phyloP scores from a whole-genome alignment of 92 coral and sea anemone genomes.

The Porites lobata region DNA sequence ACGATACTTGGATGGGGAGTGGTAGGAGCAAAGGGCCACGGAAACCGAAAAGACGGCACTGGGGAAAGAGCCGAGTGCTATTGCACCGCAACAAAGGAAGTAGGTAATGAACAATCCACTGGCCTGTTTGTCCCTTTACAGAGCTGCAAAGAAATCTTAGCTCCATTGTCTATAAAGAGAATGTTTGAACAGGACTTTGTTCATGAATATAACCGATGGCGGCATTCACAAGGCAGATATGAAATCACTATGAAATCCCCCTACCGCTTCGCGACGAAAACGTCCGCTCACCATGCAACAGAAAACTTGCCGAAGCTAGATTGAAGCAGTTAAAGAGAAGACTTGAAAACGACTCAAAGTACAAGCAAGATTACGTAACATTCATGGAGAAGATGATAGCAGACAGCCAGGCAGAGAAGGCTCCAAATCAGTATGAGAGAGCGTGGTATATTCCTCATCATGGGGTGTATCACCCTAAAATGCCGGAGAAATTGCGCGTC shows the following conservation, averaged over 20 bases:
- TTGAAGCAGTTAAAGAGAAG: slow-evolving; percentile 42
- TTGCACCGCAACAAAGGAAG: slow-evolving; percentile 16
- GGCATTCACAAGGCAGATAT: slow-evolving; percentile 57
- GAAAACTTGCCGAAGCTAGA: slow-evolving; percentile 34
- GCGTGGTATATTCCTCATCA: slow-evolving; percentile 75
- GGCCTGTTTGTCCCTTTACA: slow-evolving; percentile 1
- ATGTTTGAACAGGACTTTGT: slow-evolving; percentile 40
- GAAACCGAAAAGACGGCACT: neutral
- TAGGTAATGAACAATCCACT: neutral
- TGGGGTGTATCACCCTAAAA: slow-evolving; percentile 63
- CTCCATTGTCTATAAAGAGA: slow-evolving; percentile 19
- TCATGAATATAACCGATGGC: slow-evolving; percentile 11
- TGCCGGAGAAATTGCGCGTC: slow-evolving; percentile 24
- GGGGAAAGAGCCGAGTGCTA: slow-evolving; percentile 29
- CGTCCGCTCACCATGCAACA: slow-evolving; percentile 45
- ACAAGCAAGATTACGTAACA: slow-evolving; percentile 49
- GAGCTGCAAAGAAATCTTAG: slow-evolving; percentile 30
- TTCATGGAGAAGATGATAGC: slow-evolving; percentile 55
- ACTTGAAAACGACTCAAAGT: slow-evolving; percentile 34
- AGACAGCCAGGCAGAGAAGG: slow-evolving; percentile 60
- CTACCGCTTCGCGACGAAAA: slow-evolving; percentile 51
- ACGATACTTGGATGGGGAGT: slow-evolving; percentile 57
- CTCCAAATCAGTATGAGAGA: slow-evolving; percentile 23
- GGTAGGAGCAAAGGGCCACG: slow-evolving; percentile 25
- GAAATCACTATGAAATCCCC: slow-evolving; percentile 28